Base-by-base conservation (phyloP, 2,888 invertebrate species). In the Torymus texanus region DNA sequence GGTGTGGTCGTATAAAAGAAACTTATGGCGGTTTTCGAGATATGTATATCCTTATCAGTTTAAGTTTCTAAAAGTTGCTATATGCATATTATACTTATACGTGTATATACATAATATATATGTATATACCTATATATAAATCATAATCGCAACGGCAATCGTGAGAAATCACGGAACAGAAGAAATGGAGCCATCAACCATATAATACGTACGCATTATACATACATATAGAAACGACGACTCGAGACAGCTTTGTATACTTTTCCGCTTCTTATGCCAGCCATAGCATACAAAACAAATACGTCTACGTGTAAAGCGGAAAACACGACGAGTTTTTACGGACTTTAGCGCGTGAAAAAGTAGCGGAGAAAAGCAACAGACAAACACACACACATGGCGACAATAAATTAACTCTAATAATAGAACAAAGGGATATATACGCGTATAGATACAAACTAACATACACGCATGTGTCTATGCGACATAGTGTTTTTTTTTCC, bases 401-500 rank as follows among this genome's bases (percentile, higher is more conserved):
- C 71, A 16, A 77, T 78, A 71, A 78, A 73, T 67, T 73, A 67
- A 68, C 16, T n/a, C 67, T 21, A 62, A 74, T 78, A 78, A 78
- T 62, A 50, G 78, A 67, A 73, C 78, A 73, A 78, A 73, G 24
- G 72, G 2, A 29, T n/a, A 16, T 2, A n/a, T 18, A 12, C 3
- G 24, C 14, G 2, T 14, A 24, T 1, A n/a, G n/a, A n/a, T n/a
- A n/a, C n/a, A n/a, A n/a, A n/a, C n/a, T n/a, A n/a, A n/a, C n/a
- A n/a, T 10, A 18, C 53, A 24, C 24, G 3, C 29, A 3, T 29
- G 29, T 29, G 29, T 29, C 29, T 29, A 29, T 29, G 29, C 3
- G 29, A 29, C 29, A 29, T 5, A 29, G 29, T 21, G n/a, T n/a
- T n/a, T 66, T 65, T 67, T 51, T 55, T 18, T 55, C 14, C 55